Evolutionary conservation across 2,888 invertebrate genomes (phyloP).

Genomic region (Sisyra nigra): DNA sequence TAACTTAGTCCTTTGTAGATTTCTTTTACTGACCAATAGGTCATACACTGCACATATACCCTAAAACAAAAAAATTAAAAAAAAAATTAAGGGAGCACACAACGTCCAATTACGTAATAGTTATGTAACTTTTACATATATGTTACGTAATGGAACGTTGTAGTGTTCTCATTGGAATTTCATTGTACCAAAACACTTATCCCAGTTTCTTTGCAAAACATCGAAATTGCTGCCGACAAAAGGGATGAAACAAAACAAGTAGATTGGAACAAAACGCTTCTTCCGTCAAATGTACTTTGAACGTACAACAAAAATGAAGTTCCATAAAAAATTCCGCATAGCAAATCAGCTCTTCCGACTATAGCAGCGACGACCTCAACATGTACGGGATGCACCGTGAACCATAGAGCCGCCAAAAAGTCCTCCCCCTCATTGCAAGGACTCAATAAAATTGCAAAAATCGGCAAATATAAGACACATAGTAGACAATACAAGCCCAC

Average conservation of each 20-base stretch:
- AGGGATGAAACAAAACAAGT: constrained; percentile 18
- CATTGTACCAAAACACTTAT: constrained; percentile 68
- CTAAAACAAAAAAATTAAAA: constrained; percentile 6
- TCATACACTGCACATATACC: constrained; percentile 4
- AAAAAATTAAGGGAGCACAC: too few relatives aligned
- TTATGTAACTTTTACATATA: too few relatives aligned
- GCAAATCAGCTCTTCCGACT: constrained; percentile 83
- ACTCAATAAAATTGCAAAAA: constrained; percentile 30
- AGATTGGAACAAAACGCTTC: not conserved
- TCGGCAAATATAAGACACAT: constrained; percentile 31
- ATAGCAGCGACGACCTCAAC: constrained; percentile 84
- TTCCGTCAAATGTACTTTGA: constrained; percentile 14
- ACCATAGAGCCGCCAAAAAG: constrained; percentile 52
- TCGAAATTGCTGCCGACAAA: constrained; percentile 40
- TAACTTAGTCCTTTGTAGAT: not conserved
- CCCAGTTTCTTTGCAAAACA: constrained; percentile 90
- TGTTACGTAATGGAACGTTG: not conserved
- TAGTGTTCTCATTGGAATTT: constrained; percentile 5
- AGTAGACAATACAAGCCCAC: constrained; percentile 53
- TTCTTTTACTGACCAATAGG: constrained; percentile 3
- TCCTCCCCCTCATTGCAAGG: constrained; percentile 15
- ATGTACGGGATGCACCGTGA: constrained; percentile 87
- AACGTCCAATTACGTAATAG: too few relatives aligned
- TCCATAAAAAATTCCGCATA: constrained; percentile 66
- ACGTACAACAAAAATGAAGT: constrained; percentile 49